Conservation (phyloP, 2,888 invertebrate species). For the Cybosia mesomella region DNA sequence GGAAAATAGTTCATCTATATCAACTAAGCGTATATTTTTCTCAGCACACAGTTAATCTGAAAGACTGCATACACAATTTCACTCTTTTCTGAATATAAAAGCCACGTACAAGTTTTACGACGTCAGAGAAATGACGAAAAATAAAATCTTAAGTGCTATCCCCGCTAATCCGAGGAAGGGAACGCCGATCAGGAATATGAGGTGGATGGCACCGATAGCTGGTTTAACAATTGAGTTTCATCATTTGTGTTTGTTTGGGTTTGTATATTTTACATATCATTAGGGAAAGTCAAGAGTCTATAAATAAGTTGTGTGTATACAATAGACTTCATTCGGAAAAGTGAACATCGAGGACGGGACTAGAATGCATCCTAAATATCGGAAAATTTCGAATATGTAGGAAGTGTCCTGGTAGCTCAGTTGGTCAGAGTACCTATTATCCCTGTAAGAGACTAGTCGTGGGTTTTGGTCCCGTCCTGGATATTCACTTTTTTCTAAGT, state of each 20-base stretch:
- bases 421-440: no score
- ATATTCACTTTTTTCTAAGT: no score
- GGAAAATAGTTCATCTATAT: not conserved
- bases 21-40: not conserved
- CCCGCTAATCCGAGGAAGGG: conserved; percentile 68
- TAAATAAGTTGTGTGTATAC: not conserved
- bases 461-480: no score
- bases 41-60: not conserved
- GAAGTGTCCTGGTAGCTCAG: no score
- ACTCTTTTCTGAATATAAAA: conserved; percentile 49
- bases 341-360: no score
- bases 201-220: conserved; percentile 37
- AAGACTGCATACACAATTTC: conserved; percentile 27
- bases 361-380: no score
- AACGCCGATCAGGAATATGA: conserved; percentile 61
- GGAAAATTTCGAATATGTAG: no score
- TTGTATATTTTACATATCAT: not conserved
- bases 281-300: not conserved
- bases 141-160: conserved; percentile 77
- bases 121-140: conserved; percentile 62
- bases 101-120: conserved; percentile 72
- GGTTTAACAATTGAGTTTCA: not conserved
- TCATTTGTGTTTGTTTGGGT: not conserved
- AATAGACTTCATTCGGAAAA: no score
- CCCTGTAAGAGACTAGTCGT: no score